These are phyloP conservation scores for Zaprionus tsacasi DNA, from an alignment of 1,140 invertebrate species.

Conservation along the genomic window DNA sequence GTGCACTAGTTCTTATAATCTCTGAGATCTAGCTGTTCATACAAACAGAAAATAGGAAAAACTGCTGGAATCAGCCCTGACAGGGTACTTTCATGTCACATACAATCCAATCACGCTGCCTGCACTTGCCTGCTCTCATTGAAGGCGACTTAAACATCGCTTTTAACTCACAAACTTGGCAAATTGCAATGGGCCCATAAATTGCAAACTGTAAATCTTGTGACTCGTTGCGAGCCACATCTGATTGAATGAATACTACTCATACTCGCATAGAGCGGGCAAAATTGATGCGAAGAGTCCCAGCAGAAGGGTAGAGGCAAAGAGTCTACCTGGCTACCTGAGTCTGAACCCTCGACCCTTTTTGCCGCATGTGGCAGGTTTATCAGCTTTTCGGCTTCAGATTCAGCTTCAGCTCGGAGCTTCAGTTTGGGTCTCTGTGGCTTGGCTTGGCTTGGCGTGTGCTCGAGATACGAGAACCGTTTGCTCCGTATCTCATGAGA, in stretches of 20 bases:
- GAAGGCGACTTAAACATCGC: conserved; percentile 9
- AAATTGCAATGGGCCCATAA: conserved; percentile 23
- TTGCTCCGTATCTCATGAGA: conserved; percentile 30
- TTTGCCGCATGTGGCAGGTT: conserved; percentile 44
- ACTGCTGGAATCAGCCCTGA: too few relatives aligned
- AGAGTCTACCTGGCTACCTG: conserved; percentile 10
- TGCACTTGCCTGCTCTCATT: neutral
- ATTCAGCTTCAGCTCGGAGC: conserved; percentile 19
- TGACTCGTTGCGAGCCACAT: conserved; percentile 21
- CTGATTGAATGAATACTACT: conserved; percentile 71
- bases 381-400: conserved; percentile 37
- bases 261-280: conserved; percentile 39
- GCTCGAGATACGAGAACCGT: conserved; percentile 39
- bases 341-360: conserved; percentile 11
- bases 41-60: neutral
- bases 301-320: conserved; percentile 12
- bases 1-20: neutral
- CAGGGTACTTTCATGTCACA: too few relatives aligned
- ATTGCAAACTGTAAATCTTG: conserved; percentile 18
- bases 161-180: conserved; percentile 1
- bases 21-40: neutral
- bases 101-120: too few relatives aligned
- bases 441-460: conserved; percentile 12
- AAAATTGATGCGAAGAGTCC: conserved; percentile 36
- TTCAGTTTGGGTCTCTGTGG: conserved; percentile 40